These are phyloP conservation scores for Drosophila tripunctata DNA, from an alignment of 2,888 invertebrate genomes.

Conservation along the genomic window DNA sequence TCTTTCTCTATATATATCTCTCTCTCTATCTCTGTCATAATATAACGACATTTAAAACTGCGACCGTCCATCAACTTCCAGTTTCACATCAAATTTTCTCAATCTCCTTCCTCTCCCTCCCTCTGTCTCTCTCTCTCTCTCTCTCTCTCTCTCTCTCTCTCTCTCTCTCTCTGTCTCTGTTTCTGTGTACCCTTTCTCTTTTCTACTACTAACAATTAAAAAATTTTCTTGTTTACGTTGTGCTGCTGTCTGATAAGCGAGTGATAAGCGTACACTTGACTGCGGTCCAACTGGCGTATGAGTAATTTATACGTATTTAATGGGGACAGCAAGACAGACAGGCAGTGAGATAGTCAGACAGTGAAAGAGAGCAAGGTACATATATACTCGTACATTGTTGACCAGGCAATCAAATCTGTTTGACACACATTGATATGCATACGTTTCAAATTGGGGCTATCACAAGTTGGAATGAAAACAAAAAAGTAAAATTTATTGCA, in stretches of 20 bases:
- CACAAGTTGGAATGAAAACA: not conserved
- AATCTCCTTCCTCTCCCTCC: not conserved
- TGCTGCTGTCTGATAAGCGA: constrained; percentile 45
- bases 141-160: not conserved
- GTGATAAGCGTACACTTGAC: constrained; percentile 45
- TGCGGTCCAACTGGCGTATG: constrained; percentile 48
- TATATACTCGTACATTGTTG: not conserved
- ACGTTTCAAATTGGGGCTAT: constrained; percentile 19
- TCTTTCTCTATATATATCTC: not conserved
- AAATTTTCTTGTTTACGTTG: constrained; percentile 38
- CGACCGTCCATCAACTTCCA: constrained; percentile 33
- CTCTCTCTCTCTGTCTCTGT: not conserved
- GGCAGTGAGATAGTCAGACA: not conserved
- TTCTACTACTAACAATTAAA: constrained; percentile 44
- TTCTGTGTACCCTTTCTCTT: no score
- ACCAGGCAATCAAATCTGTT: constrained; percentile 52
- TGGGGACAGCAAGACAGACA: not conserved
- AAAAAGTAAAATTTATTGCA: no score
- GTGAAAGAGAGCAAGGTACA: not conserved
- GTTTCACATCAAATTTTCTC: not conserved
- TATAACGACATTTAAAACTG: constrained; percentile 35
- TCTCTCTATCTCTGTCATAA: constrained; percentile 20
- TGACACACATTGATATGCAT: constrained; percentile 63
- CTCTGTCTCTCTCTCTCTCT: not conserved
- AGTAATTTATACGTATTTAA: constrained; percentile 34